Base-by-base conservation (phyloP, 2,888 invertebrate species). In the Endotricha flammealis region DNA sequence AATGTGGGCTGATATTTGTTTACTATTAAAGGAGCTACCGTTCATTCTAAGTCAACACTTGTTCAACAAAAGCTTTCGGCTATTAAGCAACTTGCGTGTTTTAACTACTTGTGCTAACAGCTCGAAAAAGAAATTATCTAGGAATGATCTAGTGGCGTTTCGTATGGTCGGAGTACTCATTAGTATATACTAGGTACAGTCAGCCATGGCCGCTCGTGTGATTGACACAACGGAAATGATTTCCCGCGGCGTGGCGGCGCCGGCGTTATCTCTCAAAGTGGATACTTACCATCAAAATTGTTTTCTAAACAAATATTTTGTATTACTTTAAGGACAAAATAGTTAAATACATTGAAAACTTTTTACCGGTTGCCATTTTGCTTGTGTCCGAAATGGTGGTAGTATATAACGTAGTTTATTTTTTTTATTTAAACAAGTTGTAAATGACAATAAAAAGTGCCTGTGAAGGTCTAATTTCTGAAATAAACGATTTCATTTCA, bases 191-290 rank as follows among this genome's bases (percentile, higher is more conserved):
- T 58, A 60, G 57, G 62, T 63, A 58, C 65, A 59, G 65, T 48
- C 58, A 57, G 50, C 42, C 46, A 10, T 12, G 52, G 43, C 48
- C 47, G 64, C 76, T 73, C 74, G 59, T 58, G 68, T 83, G 85
- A 86, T 75, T 81, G 85, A 83, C 85, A 64, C 59, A 61, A 57
- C 79, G 85, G 83, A 86, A 86, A 86, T 86, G 79, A 85, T 83
- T 77, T 52, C 64, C 61, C 69, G 68, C 65, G 64, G 67, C 68
- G 57, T 67, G 64, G 60, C 67, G 64, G 60, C 66, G 64, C 64
- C 64, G 58, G 47, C 57, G 68, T 64, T 82, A 82, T 83, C 82
- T 76, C 70, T 57, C 60, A 53, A 64, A 66, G 65, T 64, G 68
- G 64, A 64, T 59, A 62, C 58, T 48, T 55, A 57, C 63, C 59